Evolutionary conservation across 2,113 vertebrate genomes (phyloP).

Genomic region (Megaceryle torquata): DNA sequence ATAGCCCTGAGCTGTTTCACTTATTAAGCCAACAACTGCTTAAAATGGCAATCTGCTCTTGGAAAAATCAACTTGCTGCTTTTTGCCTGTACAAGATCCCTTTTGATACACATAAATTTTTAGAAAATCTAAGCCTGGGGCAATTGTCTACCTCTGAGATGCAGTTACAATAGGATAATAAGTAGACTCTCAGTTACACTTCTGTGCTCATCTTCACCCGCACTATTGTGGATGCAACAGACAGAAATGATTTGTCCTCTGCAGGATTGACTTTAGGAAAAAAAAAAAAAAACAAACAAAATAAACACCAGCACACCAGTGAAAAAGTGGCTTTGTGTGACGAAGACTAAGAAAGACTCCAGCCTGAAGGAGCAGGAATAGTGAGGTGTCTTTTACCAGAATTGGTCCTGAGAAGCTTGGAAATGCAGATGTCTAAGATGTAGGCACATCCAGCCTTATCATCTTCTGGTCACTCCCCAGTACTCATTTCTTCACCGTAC

Average conservation of each 20-base stretch:
- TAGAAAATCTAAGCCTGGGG: slow-evolving; percentile 43
- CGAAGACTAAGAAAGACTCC: not conserved
- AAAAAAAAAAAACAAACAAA: not conserved
- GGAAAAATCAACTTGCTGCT: slow-evolving; percentile 59
- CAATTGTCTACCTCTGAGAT: slow-evolving; percentile 29
- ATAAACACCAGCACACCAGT: not conserved
- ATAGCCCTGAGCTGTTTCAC: slow-evolving; percentile 56
- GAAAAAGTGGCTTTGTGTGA: not conserved
- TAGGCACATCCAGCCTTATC: not conserved
- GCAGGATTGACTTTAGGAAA: not conserved
- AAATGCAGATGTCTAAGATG: not conserved
- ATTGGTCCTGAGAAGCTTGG: not conserved
- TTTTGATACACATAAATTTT: slow-evolving; percentile 57
- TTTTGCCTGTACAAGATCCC: slow-evolving; percentile 62
- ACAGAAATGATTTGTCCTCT: not conserved
- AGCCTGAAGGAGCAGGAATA: not conserved
- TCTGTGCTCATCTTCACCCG: not conserved
- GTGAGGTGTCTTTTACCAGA: not conserved
- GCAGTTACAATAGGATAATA: slow-evolving; percentile 1
- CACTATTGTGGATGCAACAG: not conserved
- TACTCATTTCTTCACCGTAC: not conserved
- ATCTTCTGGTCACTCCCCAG: not conserved
- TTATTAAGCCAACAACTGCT: slow-evolving; percentile 66
- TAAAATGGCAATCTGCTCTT: slow-evolving; percentile 65
- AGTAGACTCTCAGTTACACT: not conserved